Percentiles rank a stretch among this genome's conserved stretches.
Evolutionary conservation across 2,888 invertebrate genomes (phyloP).

Genomic region (Microctonus hyperodae): DNA sequence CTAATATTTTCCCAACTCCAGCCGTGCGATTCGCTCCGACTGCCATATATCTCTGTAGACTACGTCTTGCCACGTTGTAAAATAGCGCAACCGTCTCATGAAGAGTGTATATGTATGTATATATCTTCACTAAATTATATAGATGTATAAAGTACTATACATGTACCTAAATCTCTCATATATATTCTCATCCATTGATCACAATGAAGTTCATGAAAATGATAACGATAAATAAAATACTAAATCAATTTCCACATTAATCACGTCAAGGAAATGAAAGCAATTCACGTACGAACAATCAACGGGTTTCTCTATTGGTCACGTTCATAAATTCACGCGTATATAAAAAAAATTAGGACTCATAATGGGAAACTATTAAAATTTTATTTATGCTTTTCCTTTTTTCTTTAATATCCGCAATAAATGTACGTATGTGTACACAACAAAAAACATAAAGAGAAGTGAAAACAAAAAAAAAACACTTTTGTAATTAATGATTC

Average conservation of each 20-base stretch:
- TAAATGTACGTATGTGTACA: background rate
- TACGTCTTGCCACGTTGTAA: conserved; percentile 17
- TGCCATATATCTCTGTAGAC: conserved; percentile 4
- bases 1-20: conserved; percentile 40
- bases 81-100: background rate
- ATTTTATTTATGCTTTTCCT: background rate
- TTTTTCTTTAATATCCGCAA: background rate
- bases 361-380: conserved; percentile 4
- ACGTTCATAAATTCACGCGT: background rate
- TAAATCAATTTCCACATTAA: conserved; percentile 43
- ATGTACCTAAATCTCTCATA: too few species aligned
- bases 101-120: background rate
- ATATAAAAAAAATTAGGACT: background rate
- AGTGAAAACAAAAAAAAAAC: background rate
- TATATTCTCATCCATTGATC: conserved; percentile 19
- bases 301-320: conserved; percentile 31
- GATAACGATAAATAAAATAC: conserved; percentile 18
- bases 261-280: conserved; percentile 43
- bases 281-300: conserved; percentile 41
- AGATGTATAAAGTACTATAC: too few species aligned
- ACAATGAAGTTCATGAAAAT: background rate
- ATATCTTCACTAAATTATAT: too few species aligned
- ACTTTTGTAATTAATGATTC: background rate
- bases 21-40: conserved; percentile 27
- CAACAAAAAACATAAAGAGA: too few species aligned